Base-by-base conservation (phyloP, 2,113 vertebrate genomes). In the Entomyzon cyanotis region DNA sequence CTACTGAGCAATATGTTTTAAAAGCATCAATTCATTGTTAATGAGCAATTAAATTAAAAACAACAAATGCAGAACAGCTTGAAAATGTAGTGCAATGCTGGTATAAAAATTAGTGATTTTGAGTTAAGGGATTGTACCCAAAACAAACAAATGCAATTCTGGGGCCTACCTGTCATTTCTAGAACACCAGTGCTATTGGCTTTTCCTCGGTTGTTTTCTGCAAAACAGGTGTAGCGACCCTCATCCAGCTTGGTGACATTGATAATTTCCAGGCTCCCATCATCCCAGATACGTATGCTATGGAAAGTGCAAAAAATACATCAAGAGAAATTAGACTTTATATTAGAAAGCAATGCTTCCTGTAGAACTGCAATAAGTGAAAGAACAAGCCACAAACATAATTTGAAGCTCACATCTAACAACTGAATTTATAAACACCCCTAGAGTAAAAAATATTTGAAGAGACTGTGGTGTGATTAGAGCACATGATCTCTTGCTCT, bases 181-280 rank as follows among this genome's bases (percentile, higher is more conserved):
- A 99, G 98, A 47, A 98, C 97, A 78, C 98, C 98, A 2, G 99
- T 99, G 97, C 98, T 99, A 87, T 99, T 99, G 81, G 98, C 99
- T 94, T 99, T 99, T 50, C 99, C 99, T 96, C 98, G 96, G 84
- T 99, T 98, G 58, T 99, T 99, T 97, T 99, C 99, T 13, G 98
- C 99, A 78, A 99, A 99, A 94, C 99, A 99, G 4, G 99, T 99
- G 78, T 99, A 99, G 81, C 96, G 96, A 53, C 99, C 99, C 60
- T 99, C 98, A 73, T 99, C 99, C 46, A 97, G 90, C 44, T 96
- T 98, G n/a, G 98, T 99, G 76, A 99, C 96, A 71, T 99, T 99
- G 67, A 98, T 97, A 86, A 99, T 99, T 98, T 99, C 99, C 94
- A 99, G 97, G 96, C 98, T 99, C 17, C 99, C 99, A 6, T 99